Evolutionary conservation across 2,113 vertebrate species (phyloP).

Genomic region (Pionites leucogaster): DNA sequence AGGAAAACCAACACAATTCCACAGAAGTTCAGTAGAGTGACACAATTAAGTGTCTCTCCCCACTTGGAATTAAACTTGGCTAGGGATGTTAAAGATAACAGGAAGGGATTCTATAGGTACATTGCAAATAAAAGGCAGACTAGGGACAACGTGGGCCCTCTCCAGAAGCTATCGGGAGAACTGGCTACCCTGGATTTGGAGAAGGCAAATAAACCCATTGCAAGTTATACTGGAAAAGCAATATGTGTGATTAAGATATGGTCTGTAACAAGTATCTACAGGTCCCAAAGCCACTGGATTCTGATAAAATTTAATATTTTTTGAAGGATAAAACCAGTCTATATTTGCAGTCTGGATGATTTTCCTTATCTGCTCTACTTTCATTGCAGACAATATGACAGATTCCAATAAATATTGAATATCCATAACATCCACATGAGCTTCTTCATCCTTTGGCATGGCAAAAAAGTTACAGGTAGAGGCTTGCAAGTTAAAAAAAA

Average conservation of each 20-base stretch:
- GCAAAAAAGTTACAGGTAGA: background rate
- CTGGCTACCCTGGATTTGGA: too few species aligned
- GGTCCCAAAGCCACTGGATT: conserved; percentile 33
- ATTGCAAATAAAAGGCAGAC: too few species aligned
- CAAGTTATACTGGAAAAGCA: conserved; percentile 55
- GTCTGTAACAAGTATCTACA: conserved; percentile 34
- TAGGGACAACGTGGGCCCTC: too few species aligned
- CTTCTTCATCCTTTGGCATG: background rate
- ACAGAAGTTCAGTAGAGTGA: background rate
- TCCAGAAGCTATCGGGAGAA: too few species aligned
- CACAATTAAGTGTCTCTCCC: background rate
- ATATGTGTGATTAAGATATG: conserved; percentile 52
- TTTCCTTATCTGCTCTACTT: conserved; percentile 21
- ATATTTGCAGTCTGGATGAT: conserved; percentile 1
- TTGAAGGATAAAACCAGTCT: conserved; percentile 25
- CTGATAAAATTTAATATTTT: conserved; percentile 72
- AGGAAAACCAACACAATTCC: background rate
- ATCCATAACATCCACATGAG: background rate
- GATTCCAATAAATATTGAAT: conserved; percentile 40
- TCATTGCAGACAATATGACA: background rate
- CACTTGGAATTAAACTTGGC: too few species aligned
- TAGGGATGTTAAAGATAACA: too few species aligned
- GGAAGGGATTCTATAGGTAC: too few species aligned
- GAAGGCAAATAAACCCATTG: background rate
- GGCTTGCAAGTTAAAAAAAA: background rate